phyloP scores from a whole-genome alignment of 2,113 vertebrate species.

The Psophia crepitans region DNA sequence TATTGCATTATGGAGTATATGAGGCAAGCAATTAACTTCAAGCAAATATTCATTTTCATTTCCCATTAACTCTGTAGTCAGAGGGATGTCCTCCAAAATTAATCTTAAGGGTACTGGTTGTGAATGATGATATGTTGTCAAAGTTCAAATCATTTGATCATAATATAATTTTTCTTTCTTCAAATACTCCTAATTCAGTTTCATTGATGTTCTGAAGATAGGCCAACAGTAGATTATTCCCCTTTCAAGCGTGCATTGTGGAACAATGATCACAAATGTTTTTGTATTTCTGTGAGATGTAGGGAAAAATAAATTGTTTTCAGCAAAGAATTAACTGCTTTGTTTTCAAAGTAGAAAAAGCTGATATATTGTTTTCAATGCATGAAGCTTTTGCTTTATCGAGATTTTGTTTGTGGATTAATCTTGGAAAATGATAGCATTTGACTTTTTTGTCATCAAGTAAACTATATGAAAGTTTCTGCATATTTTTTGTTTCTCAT shows the following conservation, averaged over 20 bases:
- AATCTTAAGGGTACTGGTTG: not conserved
- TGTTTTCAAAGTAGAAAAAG: not conserved
- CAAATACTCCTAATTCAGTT: not conserved
- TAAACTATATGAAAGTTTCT: not conserved
- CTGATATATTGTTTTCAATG: not conserved
- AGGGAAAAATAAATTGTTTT: not conserved
- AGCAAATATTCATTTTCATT: constrained; percentile 61
- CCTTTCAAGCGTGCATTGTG: not conserved
- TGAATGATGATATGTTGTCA: not conserved
- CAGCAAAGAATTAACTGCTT: not conserved
- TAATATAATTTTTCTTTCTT: not conserved
- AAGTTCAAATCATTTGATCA: not conserved
- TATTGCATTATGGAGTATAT: not conserved
- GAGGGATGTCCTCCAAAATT: constrained; percentile 18
- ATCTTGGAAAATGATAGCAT: not conserved
- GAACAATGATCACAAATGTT: not conserved
- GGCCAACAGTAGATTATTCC: not conserved
- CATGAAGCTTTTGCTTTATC: not conserved
- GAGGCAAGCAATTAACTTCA: constrained; percentile 50
- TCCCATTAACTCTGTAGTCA: constrained; percentile 36
- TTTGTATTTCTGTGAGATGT: not conserved
- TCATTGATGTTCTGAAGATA: not conserved
- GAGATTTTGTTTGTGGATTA: not conserved
- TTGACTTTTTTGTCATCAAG: not conserved
- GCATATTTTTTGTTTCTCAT: not conserved